phyloP scores from a whole-genome alignment of 2,113 vertebrate species.

The Cyphomyrus discorhynchus region DNA sequence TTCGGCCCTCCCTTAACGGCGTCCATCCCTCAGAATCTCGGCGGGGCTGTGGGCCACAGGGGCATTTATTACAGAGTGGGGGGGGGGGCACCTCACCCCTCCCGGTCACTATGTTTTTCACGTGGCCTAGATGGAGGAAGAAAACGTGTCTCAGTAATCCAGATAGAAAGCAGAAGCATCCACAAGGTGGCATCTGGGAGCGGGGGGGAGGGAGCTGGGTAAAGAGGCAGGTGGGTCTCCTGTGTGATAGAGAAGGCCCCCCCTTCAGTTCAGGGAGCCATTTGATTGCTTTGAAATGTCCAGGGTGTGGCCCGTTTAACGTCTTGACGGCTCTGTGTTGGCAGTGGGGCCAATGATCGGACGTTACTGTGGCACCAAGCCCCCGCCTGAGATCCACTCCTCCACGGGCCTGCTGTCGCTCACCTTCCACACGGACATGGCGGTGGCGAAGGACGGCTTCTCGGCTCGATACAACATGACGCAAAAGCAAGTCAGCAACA shows the following conservation, averaged over 20 bases:
- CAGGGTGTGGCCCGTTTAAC: not conserved
- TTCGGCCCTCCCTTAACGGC: constrained; percentile 39
- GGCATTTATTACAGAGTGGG: not conserved
- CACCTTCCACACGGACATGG: constrained; percentile 96
- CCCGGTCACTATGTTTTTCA: not conserved
- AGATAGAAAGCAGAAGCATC: not conserved
- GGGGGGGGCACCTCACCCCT: not conserved
- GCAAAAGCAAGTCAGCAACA: constrained; percentile 77
- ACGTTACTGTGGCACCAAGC: constrained; percentile 91
- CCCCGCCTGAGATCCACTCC: constrained; percentile 86
- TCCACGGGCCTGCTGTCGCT: constrained; percentile 87
- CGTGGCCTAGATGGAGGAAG: not conserved
- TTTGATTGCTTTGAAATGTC: not conserved
- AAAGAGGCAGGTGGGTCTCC: not conserved
- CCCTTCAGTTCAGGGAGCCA: not conserved
- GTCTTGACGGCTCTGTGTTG: constrained; percentile 11
- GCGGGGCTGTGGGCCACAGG: not conserved
- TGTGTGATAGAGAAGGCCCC: not conserved
- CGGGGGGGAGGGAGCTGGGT: not conserved
- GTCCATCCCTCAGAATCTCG: constrained; percentile 10
- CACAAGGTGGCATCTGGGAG: not conserved
- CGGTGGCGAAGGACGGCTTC: constrained; percentile 95
- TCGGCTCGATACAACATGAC: constrained; percentile 91
- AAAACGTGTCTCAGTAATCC: not conserved
- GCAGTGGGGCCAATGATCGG: constrained; percentile 91